These are phyloP conservation scores for Rallus crepitans DNA, from an alignment of 2,797 vertebrate species.

Conservation along the genomic window DNA sequence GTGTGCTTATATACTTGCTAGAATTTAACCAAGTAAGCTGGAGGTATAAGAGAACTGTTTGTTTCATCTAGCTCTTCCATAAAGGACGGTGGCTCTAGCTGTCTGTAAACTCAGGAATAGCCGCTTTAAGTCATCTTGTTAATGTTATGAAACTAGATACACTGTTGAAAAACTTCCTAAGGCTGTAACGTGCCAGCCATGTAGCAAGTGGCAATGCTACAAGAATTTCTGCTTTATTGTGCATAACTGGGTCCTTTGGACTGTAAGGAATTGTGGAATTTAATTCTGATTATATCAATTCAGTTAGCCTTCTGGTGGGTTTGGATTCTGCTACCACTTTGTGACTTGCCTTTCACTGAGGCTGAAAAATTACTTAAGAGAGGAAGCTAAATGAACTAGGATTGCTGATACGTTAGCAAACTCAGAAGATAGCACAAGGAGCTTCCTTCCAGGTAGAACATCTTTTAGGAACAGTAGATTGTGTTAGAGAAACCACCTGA, in stretches of 20 bases:
- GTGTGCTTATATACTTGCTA: background rate
- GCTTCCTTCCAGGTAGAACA: background rate
- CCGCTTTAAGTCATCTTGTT: background rate
- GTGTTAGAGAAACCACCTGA: background rate
- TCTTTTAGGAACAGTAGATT: background rate
- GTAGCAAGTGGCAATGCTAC: background rate
- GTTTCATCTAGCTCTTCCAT: background rate
- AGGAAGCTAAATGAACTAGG: background rate
- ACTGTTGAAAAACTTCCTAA: background rate
- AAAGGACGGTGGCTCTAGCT: background rate
- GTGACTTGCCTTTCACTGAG: background rate
- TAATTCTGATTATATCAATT: background rate
- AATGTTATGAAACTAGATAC: background rate
- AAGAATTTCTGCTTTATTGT: background rate
- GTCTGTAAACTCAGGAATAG: background rate
- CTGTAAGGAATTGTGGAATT: background rate
- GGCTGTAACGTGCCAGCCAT: background rate
- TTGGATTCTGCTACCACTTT: background rate
- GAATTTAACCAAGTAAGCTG: background rate
- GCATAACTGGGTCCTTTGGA: background rate
- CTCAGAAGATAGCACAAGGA: background rate
- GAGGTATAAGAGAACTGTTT: background rate
- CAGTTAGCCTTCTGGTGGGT: background rate
- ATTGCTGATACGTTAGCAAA: background rate
- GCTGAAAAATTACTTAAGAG: background rate